Conservation (phyloP, 2,888 invertebrate species). For the Nymphalis polychloros region DNA sequence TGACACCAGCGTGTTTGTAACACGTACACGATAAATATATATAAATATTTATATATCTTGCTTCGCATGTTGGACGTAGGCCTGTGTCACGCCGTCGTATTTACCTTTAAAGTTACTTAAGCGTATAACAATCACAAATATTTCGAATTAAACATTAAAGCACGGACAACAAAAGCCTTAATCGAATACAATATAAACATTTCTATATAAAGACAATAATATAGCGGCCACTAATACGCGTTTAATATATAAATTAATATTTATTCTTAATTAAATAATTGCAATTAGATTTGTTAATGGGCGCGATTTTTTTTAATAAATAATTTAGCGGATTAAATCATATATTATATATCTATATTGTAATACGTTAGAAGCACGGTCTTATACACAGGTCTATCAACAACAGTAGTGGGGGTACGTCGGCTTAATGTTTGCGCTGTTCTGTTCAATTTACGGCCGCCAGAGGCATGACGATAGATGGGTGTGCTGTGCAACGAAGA, state of each 20-base stretch:
- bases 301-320: not conserved
- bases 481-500: too few species aligned
- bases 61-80: slow-evolving; percentile 51
- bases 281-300: not conserved
- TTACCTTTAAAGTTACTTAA: slow-evolving; percentile 42
- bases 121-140: slow-evolving; percentile 65
- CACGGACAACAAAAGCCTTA: slow-evolving; percentile 24
- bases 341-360: not conserved
- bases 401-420: too few species aligned
- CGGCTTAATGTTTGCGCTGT: too few species aligned
- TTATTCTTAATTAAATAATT: not conserved
- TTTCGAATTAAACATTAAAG: slow-evolving; percentile 35
- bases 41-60: slow-evolving; percentile 23
- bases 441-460: too few species aligned
- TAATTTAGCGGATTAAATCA: not conserved
- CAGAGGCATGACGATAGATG: too few species aligned
- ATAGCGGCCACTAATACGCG: slow-evolving; percentile 4
- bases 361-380: not conserved
- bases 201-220: slow-evolving; percentile 15
- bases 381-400: too few species aligned
- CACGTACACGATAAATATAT: slow-evolving; percentile 43
- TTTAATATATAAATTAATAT: slow-evolving; percentile 3
- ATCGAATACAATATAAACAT: slow-evolving; percentile 2
- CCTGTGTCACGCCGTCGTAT: slow-evolving; percentile 26
- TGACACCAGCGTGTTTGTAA: slow-evolving; percentile 47